Conservation (phyloP, 2,797 vertebrate species). For the Squalus acanthias region DNA sequence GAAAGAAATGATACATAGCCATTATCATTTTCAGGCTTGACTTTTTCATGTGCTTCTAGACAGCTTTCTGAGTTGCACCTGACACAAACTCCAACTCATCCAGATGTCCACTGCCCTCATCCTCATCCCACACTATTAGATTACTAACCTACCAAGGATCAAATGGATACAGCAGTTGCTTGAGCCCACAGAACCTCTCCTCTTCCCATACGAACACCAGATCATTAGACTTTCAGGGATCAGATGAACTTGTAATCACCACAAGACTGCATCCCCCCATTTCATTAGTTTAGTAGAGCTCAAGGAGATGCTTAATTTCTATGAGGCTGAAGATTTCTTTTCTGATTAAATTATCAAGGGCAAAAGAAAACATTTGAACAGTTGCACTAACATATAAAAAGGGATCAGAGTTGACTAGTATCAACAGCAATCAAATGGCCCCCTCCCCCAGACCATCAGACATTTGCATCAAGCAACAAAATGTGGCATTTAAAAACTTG, state of each 20-base stretch:
- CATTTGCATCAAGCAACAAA: not conserved
- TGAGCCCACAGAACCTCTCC: not conserved
- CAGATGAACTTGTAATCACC: not conserved
- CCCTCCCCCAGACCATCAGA: not conserved
- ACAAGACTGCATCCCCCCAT: not conserved
- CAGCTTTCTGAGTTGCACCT: too few species aligned
- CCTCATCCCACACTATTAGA: not conserved
- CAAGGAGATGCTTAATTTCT: not conserved
- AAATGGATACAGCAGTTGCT: not conserved
- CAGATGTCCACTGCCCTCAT: too few species aligned
- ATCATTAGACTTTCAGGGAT: not conserved
- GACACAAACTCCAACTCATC: too few species aligned
- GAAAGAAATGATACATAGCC: too few species aligned
- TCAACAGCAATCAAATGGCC: not conserved
- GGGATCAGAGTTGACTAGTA: not conserved
- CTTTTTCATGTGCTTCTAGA: too few species aligned
- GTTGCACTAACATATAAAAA: not conserved
- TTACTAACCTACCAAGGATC: not conserved
- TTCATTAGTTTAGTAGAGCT: not conserved
- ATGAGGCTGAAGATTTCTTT: not conserved
- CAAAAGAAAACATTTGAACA: not conserved
- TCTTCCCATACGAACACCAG: too few species aligned
- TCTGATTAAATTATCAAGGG: not conserved
- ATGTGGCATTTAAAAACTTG: not conserved
- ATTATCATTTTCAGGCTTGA: too few species aligned